Percentiles rank a stretch among this genome's conserved stretches.
phyloP scores from a whole-genome alignment of 1,140 invertebrate species.

The Oreohelix idahoensis region DNA sequence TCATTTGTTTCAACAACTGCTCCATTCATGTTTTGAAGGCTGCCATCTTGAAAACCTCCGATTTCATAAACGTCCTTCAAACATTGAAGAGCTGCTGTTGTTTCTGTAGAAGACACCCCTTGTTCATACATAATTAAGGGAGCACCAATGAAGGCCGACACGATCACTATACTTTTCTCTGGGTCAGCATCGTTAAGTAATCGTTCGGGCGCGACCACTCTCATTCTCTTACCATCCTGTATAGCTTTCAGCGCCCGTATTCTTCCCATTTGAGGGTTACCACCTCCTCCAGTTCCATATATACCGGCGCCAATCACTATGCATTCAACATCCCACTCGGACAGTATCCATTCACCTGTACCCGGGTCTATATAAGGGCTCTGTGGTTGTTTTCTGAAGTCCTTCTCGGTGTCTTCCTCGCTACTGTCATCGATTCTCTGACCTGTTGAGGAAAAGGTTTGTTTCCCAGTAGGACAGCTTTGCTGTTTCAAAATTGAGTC shows the following conservation, averaged over 20 bases:
- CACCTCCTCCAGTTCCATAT: constrained; percentile 67
- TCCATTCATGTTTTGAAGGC: constrained; percentile 43
- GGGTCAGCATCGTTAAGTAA: constrained; percentile 46
- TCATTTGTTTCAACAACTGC: constrained; percentile 48
- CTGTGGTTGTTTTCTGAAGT: constrained; percentile 19
- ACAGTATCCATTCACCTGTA: constrained; percentile 64
- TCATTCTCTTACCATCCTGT: constrained; percentile 57
- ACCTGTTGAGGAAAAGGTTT: constrained; percentile 31
- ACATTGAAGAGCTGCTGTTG: constrained; percentile 49
- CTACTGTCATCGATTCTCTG: background rate
- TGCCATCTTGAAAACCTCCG: constrained; percentile 51
- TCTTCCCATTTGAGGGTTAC: constrained; percentile 59
- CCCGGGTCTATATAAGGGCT: constrained; percentile 45
- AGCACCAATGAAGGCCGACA: constrained; percentile 62
- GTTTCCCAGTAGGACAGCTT: constrained; percentile 8
- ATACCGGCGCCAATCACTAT: constrained; percentile 66
- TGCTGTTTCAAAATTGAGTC: background rate
- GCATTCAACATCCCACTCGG: constrained; percentile 64
- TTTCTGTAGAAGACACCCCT: constrained; percentile 54
- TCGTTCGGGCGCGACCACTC: constrained; percentile 53
- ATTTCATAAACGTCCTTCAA: constrained; percentile 55
- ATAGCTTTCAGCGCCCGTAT: constrained; percentile 51
- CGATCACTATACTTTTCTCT: constrained; percentile 51
- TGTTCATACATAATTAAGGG: constrained; percentile 60
- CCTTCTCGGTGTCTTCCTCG: constrained; percentile 31